These are phyloP conservation scores for Montipora foliosa DNA, from an alignment of 64 coral and sea anemone genomes.

Conservation along the genomic window DNA sequence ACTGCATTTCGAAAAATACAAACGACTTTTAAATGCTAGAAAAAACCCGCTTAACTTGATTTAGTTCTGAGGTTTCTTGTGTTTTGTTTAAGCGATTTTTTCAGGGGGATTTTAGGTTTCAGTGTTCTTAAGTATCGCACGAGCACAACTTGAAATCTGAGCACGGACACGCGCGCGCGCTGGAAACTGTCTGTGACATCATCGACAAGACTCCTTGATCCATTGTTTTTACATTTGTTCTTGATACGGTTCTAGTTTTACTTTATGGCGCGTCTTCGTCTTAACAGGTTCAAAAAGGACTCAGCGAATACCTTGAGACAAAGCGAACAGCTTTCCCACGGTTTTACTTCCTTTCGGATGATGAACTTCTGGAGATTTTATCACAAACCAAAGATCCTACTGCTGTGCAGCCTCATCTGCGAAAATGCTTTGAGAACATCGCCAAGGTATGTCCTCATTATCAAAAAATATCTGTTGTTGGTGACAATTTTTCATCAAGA, in stretches of 20 bases:
- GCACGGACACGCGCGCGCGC: no score
- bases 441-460: slow-evolving; percentile 62
- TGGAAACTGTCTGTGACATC: neutral
- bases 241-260: neutral
- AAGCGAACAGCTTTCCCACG: slow-evolving; percentile 96
- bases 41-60: no score
- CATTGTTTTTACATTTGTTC: no score
- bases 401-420: slow-evolving; percentile 98
- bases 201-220: neutral
- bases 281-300: slow-evolving; percentile 96
- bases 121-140: no score
- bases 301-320: slow-evolving; percentile 98
- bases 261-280: neutral
- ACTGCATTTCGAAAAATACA: no score
- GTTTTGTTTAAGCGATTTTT: no score
- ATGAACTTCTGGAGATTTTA: slow-evolving; percentile 94
- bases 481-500: no score
- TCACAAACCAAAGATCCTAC: slow-evolving; percentile 99
- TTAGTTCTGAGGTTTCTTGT: no score
- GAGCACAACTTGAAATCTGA: no score
- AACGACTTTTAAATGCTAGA: no score
- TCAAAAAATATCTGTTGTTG: neutral
- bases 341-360: slow-evolving; percentile 98
- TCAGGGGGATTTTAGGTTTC: no score
- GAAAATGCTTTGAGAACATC: slow-evolving; percentile 99